These are phyloP conservation scores for Gallinago solitaria DNA, from an alignment of 2,797 vertebrate species.

Conservation along the genomic window DNA sequence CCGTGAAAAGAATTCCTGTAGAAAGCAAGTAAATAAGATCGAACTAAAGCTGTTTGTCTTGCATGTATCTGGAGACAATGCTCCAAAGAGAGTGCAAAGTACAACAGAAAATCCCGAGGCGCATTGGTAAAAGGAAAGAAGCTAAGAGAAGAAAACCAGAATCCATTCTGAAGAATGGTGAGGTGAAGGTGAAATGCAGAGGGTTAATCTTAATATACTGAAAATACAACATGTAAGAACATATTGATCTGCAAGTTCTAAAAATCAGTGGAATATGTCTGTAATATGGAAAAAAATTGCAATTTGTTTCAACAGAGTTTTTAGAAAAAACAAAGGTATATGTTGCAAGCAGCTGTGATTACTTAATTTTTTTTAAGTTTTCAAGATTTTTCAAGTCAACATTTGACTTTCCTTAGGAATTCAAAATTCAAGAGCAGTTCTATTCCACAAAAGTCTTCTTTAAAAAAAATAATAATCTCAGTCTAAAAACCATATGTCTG, in stretches of 20 bases:
- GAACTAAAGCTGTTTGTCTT: neutral
- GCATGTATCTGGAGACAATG: neutral
- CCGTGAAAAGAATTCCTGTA: neutral
- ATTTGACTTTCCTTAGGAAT: neutral
- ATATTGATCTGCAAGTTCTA: neutral
- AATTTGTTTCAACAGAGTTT: neutral
- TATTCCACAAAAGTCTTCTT: neutral
- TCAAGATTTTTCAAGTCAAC: neutral
- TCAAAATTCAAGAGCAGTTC: neutral
- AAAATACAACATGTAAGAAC: neutral
- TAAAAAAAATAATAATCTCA: neutral
- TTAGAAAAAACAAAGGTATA: neutral
- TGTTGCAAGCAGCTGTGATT: neutral
- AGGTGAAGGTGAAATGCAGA: neutral
- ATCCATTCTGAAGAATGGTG: neutral
- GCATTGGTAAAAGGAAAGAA: neutral
- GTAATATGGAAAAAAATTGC: neutral
- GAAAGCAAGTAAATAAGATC: neutral
- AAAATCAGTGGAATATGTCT: neutral
- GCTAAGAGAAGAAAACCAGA: neutral
- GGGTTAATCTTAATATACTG: neutral
- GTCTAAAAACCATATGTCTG: neutral
- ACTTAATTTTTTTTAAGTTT: neutral
- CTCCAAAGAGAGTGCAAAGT: neutral
- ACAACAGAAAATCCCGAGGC: neutral